phyloP scores from a whole-genome alignment of 2,113 vertebrate species.

The Pedionomus torquatus region DNA sequence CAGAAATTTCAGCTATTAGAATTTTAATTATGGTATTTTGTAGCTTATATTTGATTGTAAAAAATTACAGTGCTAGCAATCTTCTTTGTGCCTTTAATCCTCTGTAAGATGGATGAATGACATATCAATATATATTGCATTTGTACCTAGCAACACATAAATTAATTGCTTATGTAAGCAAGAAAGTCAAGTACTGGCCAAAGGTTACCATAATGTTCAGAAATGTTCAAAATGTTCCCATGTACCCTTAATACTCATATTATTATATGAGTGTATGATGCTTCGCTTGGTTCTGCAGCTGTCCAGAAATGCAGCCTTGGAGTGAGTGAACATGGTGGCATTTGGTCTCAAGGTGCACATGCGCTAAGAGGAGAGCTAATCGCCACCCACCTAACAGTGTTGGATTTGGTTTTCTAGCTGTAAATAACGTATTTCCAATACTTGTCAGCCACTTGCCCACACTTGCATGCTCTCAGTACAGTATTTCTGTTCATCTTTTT shows the following conservation, averaged over 20 bases:
- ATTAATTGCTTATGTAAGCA: neutral
- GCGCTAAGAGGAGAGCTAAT: neutral
- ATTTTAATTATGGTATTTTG: neutral
- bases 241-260: neutral
- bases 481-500: slow-evolving; percentile 40
- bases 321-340: neutral
- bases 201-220: neutral
- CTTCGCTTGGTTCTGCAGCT: neutral
- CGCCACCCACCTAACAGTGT: neutral
- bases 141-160: neutral
- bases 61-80: neutral
- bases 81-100: neutral
- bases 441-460: neutral
- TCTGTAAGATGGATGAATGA: neutral
- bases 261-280: neutral
- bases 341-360: neutral
- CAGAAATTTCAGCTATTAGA: neutral
- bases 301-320: neutral
- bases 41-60: neutral
- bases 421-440: neutral
- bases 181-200: neutral
- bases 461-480: slow-evolving; percentile 25
- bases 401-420: neutral
- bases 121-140: neutral
- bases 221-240: neutral